Evolutionary conservation across 2,797 vertebrate species (phyloP).

Genomic region (Sternotherus odoratus): DNA sequence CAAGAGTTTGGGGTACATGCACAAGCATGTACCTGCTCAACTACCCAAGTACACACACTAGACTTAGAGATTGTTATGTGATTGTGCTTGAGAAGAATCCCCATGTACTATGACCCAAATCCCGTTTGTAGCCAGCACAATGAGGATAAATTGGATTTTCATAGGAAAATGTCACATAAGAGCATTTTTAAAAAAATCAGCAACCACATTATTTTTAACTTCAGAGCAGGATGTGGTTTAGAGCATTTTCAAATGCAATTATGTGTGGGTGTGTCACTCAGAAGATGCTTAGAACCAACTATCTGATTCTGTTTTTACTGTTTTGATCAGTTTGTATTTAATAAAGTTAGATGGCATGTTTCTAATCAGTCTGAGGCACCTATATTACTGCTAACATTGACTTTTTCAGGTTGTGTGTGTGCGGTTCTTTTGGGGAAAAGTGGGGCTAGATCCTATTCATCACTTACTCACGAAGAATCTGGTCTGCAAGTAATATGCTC

Average conservation of each 20-base stretch:
- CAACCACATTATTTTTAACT: not conserved
- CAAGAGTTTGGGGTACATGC: too few relatives aligned
- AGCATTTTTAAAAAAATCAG: not conserved
- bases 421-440: not conserved
- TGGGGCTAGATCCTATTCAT: not conserved
- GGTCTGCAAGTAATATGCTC: not conserved
- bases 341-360: conserved; percentile 19
- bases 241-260: not conserved
- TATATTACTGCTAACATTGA: not conserved
- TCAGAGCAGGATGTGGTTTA: not conserved
- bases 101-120: too few relatives aligned
- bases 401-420: not conserved
- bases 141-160: too few relatives aligned
- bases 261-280: not conserved
- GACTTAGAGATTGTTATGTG: too few relatives aligned
- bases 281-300: not conserved
- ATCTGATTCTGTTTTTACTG: not conserved
- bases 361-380: conserved; percentile 20
- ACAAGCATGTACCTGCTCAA: too few relatives aligned
- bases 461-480: not conserved
- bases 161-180: not conserved
- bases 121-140: too few relatives aligned
- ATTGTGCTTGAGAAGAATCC: not conserved
- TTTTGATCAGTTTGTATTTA: conserved; percentile 14
- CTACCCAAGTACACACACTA: too few relatives aligned